Evolutionary conservation across 2,888 invertebrate genomes (phyloP).

Genomic region (Temnothorax unifasciatus): DNA sequence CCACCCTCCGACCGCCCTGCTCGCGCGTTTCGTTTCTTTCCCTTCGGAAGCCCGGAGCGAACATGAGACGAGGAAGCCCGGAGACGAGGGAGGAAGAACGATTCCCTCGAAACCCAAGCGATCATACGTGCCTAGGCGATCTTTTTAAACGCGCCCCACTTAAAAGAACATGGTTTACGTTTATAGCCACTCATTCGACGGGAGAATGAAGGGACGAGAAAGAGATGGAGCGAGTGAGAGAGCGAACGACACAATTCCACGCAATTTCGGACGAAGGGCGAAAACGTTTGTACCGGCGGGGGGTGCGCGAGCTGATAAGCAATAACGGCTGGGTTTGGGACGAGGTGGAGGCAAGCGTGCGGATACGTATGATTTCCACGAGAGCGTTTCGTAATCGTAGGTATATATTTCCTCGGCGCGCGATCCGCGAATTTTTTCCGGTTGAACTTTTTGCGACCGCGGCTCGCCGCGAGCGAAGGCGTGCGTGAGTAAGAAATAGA

Average conservation of each 20-base stretch:
- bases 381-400: constrained; percentile 71
- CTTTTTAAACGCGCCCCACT: constrained; percentile 86
- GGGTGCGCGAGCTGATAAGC: constrained; percentile 80
- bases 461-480: constrained; percentile 27
- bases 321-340: constrained; percentile 77
- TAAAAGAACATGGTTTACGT: constrained; percentile 86
- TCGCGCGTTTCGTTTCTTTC: constrained; percentile 67
- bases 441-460: constrained; percentile 50
- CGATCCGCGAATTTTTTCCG: constrained; percentile 42
- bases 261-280: constrained; percentile 66
- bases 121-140: constrained; percentile 84
- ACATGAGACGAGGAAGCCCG: constrained; percentile 31
- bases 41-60: constrained; percentile 56
- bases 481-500: constrained; percentile 12
- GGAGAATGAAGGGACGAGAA: constrained; percentile 65
- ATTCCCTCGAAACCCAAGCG: constrained; percentile 71
- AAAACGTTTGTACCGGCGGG: constrained; percentile 61
- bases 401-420: constrained; percentile 48
- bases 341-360: constrained; percentile 4
- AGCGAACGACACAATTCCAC: constrained; percentile 66
- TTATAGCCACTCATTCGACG: constrained; percentile 85
- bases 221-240: constrained; percentile 21
- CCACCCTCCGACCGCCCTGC: constrained; percentile 35
- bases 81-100: constrained; percentile 54
- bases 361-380: constrained; percentile 70